Conservation (phyloP, 2,113 vertebrate species). For the Grallaria varia region DNA sequence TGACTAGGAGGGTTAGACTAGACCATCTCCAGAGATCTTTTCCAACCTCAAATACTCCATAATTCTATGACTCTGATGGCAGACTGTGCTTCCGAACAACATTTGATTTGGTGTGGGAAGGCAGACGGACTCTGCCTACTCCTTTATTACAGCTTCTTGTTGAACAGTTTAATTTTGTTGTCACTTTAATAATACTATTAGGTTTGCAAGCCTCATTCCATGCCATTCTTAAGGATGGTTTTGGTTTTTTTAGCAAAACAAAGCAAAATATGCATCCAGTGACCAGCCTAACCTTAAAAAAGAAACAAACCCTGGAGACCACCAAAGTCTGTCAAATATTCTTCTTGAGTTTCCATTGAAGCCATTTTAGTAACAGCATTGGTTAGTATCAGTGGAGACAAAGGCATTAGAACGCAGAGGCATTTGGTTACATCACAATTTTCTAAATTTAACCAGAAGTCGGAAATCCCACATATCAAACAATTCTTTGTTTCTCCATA, state of each 20-base stretch:
- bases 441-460: background rate
- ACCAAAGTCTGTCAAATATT: background rate
- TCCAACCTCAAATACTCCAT: background rate
- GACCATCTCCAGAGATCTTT: background rate
- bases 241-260: background rate
- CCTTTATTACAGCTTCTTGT: background rate
- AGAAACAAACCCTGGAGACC: background rate
- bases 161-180: background rate
- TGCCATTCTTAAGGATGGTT: background rate
- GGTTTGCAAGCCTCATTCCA: background rate
- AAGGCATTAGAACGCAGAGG: background rate
- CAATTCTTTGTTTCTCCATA: background rate
- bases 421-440: background rate
- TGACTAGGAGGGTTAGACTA: accelerated
- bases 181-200: background rate
- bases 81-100: background rate
- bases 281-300: background rate
- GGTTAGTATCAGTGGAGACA: background rate
- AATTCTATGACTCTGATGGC: background rate
- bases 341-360: background rate
- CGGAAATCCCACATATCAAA: background rate
- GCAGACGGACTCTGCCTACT: background rate
- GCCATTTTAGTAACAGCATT: background rate
- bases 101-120: background rate
- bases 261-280: background rate